Evolutionary conservation across 2,797 vertebrate species (phyloP).

Genomic region (Danio albolineatus): DNA sequence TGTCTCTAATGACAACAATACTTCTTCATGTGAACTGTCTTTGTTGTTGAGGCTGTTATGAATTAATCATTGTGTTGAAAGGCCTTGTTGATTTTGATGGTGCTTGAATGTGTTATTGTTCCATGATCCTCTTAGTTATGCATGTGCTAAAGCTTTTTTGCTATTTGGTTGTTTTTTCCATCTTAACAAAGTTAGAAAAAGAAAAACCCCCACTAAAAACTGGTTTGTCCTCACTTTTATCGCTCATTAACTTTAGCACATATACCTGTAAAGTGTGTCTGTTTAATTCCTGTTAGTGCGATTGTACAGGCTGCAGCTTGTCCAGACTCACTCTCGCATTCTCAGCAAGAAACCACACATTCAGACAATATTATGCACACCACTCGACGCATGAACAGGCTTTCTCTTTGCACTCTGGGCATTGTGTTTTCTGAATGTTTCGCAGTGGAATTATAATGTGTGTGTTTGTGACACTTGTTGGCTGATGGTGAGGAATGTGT

Average conservation of each 20-base stretch:
- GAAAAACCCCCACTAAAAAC: no score
- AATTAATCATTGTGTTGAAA: neutral
- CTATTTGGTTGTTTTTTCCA: neutral
- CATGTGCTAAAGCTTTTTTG: neutral
- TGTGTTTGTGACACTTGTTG: constrained; percentile 31
- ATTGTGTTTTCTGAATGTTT: neutral
- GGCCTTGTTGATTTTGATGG: neutral
- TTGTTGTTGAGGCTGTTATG: neutral
- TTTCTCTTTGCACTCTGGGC: no score
- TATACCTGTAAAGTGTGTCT: neutral
- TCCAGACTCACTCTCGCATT: neutral
- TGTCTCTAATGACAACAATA: neutral
- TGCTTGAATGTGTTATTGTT: constrained; percentile 11
- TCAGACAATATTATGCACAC: neutral
- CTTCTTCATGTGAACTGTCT: neutral
- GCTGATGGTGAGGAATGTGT: constrained; percentile 8
- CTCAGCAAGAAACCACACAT: neutral
- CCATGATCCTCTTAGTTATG: neutral
- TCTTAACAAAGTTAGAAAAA: no score
- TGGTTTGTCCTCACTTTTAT: neutral
- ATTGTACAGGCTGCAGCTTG: neutral
- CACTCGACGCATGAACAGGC: neutral
- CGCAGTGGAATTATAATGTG: neutral
- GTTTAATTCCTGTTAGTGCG: neutral
- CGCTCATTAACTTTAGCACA: neutral